A percentile compares a stretch with the other conserved stretches of the same genome.
Conservation (phyloP, 2,797 vertebrate species). For the Parauchenoglanis punctatus region DNA sequence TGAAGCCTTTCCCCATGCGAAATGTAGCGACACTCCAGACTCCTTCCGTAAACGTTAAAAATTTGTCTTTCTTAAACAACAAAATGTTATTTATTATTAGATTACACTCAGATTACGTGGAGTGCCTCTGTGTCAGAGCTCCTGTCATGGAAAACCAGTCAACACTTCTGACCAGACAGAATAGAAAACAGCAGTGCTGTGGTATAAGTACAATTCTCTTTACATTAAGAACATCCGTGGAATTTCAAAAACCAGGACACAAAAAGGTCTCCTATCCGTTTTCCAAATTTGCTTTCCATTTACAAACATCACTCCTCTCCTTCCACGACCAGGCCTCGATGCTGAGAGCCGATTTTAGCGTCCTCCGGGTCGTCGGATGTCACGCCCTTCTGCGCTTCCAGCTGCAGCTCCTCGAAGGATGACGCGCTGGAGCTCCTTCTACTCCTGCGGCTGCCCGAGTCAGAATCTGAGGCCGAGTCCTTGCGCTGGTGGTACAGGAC, state of each 20-base stretch:
- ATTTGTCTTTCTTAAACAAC: not conserved
- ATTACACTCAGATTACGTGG: not conserved
- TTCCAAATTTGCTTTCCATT: not conserved
- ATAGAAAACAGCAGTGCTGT: not conserved
- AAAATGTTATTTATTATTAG: not conserved
- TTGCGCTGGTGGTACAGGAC: slow-evolving; percentile 9
- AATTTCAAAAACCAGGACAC: not conserved
- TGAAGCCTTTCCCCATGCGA: not conserved
- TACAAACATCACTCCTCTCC: slow-evolving; percentile 72
- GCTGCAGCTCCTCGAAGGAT: slow-evolving; percentile 83
- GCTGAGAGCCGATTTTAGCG: slow-evolving; percentile 63
- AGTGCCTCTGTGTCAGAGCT: not conserved
- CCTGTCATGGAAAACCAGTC: not conserved
- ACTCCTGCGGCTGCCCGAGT: slow-evolving; percentile 42
- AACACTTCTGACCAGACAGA: not conserved
- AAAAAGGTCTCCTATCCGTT: not conserved
- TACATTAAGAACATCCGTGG: too few relatives aligned
- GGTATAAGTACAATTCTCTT: not conserved
- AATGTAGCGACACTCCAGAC: not conserved
- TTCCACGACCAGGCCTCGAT: slow-evolving; percentile 71
- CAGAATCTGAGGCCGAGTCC: slow-evolving; percentile 17
- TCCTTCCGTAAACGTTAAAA: too few relatives aligned
- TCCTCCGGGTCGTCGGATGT: slow-evolving; percentile 28
- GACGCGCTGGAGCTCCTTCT: slow-evolving; percentile 79
- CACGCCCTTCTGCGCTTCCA: slow-evolving; percentile 67